Base-by-base conservation (phyloP, 2,888 invertebrate species). In the Caenorhabditis sp. region DNA sequence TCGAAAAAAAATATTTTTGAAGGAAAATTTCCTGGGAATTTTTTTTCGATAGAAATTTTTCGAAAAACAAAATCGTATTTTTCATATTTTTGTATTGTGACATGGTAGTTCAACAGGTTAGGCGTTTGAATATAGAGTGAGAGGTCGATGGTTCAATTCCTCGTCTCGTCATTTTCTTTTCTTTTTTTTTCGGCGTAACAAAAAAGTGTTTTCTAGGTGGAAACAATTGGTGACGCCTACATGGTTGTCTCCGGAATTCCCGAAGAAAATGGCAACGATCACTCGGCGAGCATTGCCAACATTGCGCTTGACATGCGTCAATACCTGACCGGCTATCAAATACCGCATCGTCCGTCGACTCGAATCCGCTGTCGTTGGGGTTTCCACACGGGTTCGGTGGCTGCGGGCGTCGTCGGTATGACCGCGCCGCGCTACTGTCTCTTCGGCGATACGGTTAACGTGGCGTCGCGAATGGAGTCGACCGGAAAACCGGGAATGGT, bases 231-330 rank as follows among this genome's bases (percentile, higher is more conserved):
- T 10, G 86, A 86, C 60, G 83, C 85, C 8, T 86, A 86, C 72
- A 83, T 86, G 84, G 86, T 86, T 12, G 83, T 83, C 0, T 83
- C 84, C 12, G 86, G 86, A 57, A 77, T 86, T 27, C 86, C 86
- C 1, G 84, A 85, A 58, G 86, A 86, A 65, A 86, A 86, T 60
- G 86, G 85, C 26, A 80, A 72, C 14, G 68, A 68, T 2, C 86
- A 86, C 55, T 76, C 85, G 21, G 77, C 74, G 64, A 62, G 79
- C 26, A 84, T 86, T n/a, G 80, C 81, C 8, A 76, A 84, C 43
- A 77, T 83, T 57, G 79, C 86, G 14, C 58, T 86, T 26, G 84
- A 83, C 21, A 83, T 86, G 79, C 70, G 81, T 60, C 77, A 84
- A 78, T 86, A 82, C 69, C 70, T 85, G 37, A 75, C 74, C 14